These are phyloP conservation scores for Trichosurus vulpecula DNA, from an alignment of 2,797 vertebrate species.

Conservation along the genomic window DNA sequence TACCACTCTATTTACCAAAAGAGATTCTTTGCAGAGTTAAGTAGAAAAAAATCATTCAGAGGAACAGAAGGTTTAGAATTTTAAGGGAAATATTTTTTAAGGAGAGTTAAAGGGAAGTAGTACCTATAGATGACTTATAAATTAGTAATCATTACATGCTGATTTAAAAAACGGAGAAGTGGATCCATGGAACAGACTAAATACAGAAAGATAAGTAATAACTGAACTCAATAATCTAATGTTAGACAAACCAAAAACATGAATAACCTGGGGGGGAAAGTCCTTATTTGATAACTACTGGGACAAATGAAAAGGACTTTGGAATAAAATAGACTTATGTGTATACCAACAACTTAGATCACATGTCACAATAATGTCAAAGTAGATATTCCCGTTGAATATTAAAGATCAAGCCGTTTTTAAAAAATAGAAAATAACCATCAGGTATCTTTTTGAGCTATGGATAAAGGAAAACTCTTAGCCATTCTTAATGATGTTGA, in stretches of 20 bases:
- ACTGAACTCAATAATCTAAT: neutral
- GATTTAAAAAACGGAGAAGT: neutral
- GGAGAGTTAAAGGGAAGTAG: neutral
- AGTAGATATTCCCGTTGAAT: neutral
- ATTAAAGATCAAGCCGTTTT: neutral
- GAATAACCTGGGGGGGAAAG: neutral
- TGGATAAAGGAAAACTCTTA: neutral
- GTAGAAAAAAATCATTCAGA: neutral
- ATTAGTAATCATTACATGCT: neutral
- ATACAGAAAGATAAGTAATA: neutral
- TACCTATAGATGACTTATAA: neutral
- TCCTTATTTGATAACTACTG: neutral
- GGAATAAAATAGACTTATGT: neutral
- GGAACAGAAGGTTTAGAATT: neutral
- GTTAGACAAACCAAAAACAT: neutral
- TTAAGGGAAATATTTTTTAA: neutral
- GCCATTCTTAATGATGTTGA: neutral
- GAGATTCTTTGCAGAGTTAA: neutral
- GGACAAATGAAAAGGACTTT: neutral
- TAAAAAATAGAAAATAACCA: neutral
- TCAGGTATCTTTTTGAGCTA: neutral
- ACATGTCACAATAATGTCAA: neutral
- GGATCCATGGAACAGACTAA: neutral
- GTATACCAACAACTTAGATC: neutral
- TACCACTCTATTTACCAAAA: neutral